These are phyloP conservation scores for Trachelus stipa DNA, from an alignment of 2,888 invertebrate genomes.

Conservation along the genomic window DNA sequence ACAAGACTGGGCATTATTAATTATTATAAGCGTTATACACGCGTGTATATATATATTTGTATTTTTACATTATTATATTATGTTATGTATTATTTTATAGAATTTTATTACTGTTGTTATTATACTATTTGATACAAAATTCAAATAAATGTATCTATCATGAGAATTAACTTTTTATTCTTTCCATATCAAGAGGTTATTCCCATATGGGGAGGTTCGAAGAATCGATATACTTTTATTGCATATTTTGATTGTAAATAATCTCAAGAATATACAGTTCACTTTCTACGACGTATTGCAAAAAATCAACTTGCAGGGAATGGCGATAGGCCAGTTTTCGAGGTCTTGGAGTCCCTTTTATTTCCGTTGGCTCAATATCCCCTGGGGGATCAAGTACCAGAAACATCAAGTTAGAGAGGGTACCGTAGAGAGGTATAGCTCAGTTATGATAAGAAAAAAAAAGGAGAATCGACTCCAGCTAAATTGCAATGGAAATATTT, in stretches of 20 bases:
- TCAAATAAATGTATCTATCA: not conserved
- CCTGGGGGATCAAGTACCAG: too few relatives aligned
- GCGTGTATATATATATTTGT: not conserved
- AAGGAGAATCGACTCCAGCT: too few relatives aligned
- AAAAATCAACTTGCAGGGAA: too few relatives aligned
- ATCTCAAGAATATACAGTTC: not conserved
- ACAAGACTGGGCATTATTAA: not conserved
- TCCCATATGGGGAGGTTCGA: not conserved
- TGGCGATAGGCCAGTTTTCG: too few relatives aligned
- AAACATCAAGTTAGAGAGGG: too few relatives aligned
- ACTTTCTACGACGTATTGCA: too few relatives aligned
- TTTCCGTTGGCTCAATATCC: too few relatives aligned
- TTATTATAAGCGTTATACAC: not conserved
- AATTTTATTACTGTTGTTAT: slow-evolving; percentile 15
- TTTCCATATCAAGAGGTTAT: not conserved
- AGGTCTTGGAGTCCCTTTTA: too few relatives aligned
- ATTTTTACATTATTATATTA: not conserved
- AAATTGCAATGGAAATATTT: too few relatives aligned
- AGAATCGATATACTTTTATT: not conserved
- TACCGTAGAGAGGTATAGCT: too few relatives aligned
- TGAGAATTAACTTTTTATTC: not conserved
- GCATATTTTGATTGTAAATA: not conserved
- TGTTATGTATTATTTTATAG: slow-evolving; percentile 10
- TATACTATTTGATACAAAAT: not conserved
- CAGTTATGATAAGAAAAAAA: too few relatives aligned